Evolutionary conservation across 1,140 invertebrate species (phyloP).

Genomic region (Aphidius ervi): DNA sequence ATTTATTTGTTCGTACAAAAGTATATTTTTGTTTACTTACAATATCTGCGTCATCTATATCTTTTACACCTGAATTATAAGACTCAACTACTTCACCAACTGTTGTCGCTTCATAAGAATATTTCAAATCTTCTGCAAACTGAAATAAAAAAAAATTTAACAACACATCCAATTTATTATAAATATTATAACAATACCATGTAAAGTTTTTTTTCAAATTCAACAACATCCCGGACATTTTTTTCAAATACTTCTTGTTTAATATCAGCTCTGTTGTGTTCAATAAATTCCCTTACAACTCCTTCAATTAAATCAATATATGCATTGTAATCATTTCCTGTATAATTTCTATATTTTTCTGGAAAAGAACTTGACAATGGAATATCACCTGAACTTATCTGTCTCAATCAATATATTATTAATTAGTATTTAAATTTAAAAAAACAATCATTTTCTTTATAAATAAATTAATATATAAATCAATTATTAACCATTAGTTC

Average conservation of each 20-base stretch:
- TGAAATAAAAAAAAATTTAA: neutral
- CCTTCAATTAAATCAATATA: constrained; percentile 10
- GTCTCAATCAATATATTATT: neutral
- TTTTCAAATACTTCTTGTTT: constrained; percentile 9
- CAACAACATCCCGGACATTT: constrained; percentile 19
- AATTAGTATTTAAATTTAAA: neutral
- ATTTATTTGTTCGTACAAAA: neutral
- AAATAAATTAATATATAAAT: too few species aligned
- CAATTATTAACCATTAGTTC: too few species aligned
- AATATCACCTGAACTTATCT: neutral
- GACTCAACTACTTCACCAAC: neutral
- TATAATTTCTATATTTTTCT: constrained; percentile 20
- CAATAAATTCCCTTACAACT: constrained; percentile 12
- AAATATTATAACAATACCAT: constrained; percentile 7
- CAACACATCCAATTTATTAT: neutral
- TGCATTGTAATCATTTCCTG: constrained; percentile 8
- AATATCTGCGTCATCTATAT: neutral
- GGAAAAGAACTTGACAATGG: constrained; percentile 13
- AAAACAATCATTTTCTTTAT: too few species aligned
- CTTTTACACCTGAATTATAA: neutral
- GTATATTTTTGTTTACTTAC: neutral
- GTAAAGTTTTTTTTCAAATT: constrained; percentile 21
- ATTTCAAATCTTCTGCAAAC: neutral
- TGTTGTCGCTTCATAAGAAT: neutral
- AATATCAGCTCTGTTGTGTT: constrained; percentile 17